phyloP scores from a whole-genome alignment of 2,888 invertebrate genomes.

The Myopa testacea region DNA sequence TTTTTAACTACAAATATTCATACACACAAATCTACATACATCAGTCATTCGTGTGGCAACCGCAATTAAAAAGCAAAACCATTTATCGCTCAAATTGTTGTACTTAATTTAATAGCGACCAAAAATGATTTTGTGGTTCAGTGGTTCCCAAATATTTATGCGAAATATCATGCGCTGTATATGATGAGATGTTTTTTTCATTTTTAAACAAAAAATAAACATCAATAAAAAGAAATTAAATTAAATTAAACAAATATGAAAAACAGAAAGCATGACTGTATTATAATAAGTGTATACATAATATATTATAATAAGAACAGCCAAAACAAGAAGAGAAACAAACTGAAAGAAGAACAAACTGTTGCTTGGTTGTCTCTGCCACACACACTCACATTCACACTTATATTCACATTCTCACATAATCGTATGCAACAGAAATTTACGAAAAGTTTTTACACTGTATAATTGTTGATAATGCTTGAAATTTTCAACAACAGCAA shows the following conservation, averaged over 20 bases:
- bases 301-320: not conserved
- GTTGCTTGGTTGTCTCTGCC: not conserved
- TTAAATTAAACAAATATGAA: conserved; percentile 11
- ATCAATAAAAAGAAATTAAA: not conserved
- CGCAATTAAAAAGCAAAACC: conserved; percentile 19
- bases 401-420: not conserved
- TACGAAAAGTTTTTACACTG: not conserved
- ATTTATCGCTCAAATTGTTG: conserved; percentile 9
- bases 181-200: not conserved
- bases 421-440: not conserved
- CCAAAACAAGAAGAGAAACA: conserved; percentile 9
- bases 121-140: conserved; percentile 31
- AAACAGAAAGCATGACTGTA: not conserved
- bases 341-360: not conserved
- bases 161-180: not conserved
- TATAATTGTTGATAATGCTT: conserved; percentile 13
- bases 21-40: not conserved
- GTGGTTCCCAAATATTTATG: conserved; percentile 28
- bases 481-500: not conserved
- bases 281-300: no score
- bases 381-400: not conserved
- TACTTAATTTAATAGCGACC: conserved; percentile 25
- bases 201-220: not conserved
- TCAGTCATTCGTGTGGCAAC: conserved; percentile 9
- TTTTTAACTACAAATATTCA: not conserved